Percentiles rank a stretch among this genome's conserved stretches.
These are phyloP conservation scores for Volucella inflata DNA, from an alignment of 2,888 invertebrate genomes.

Conservation along the genomic window DNA sequence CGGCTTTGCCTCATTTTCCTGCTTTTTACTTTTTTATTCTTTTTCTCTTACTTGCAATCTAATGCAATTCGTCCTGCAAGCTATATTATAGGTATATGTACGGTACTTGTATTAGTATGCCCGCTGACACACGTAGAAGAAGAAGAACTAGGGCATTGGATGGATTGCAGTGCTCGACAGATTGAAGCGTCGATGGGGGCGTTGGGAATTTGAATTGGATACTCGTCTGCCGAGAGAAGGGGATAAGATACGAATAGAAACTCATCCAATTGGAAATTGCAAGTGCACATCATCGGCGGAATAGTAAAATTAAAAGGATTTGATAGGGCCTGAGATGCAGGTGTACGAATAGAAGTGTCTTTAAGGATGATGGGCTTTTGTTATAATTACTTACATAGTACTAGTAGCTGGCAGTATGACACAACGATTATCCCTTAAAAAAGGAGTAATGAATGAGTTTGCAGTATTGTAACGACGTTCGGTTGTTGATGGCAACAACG, in stretches of 20 bases:
- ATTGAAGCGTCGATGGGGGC: slow-evolving; percentile 34
- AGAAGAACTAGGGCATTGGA: slow-evolving; percentile 50
- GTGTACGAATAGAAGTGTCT: neutral
- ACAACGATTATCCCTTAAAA: slow-evolving; percentile 19
- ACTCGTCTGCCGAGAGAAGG: slow-evolving; percentile 1
- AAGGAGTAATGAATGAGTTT: slow-evolving; percentile 7
- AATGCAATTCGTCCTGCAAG: slow-evolving; percentile 57
- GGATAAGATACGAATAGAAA: neutral
- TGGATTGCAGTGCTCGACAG: slow-evolving; percentile 38
- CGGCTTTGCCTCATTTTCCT: slow-evolving; percentile 43
- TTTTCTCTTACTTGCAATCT: slow-evolving; percentile 24
- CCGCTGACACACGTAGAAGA: slow-evolving; percentile 26
- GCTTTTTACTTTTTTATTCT: neutral
- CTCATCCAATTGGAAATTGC: slow-evolving; percentile 56
- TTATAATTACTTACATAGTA: slow-evolving; percentile 50
- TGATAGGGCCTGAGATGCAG: neutral
- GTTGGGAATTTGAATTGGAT: slow-evolving; percentile 61
- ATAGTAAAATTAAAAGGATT: slow-evolving; percentile 19
- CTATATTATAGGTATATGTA: no score
- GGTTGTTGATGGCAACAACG: neutral
- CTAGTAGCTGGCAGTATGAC: slow-evolving; percentile 9
- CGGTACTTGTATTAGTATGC: neutral
- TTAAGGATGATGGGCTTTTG: slow-evolving; percentile 41
- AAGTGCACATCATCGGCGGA: slow-evolving; percentile 42
- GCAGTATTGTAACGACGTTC: neutral